Evolutionary conservation across 1,140 invertebrate genomes (phyloP), one percentile per base, ranked within the genome.

Genomic region (Bombus sylvicola): DNA sequence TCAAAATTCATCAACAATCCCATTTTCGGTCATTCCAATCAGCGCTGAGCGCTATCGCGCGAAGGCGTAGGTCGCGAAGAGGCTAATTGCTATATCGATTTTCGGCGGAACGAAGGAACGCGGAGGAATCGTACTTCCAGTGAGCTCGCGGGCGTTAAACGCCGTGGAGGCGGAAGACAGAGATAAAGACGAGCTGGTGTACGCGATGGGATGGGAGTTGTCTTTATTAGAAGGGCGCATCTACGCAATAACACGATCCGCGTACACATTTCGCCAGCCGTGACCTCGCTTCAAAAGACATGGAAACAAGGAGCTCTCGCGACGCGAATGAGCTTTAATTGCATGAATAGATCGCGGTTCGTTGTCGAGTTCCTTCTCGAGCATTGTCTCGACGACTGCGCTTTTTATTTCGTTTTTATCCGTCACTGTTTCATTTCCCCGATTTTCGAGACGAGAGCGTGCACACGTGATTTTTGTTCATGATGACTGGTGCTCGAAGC

Each of bases 31-130:
- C 6, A 62, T 75, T 75, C 25, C 37, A 62, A 77, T 77, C 75
- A 72, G 13, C 39, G 6, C 1, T 28, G 2, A 25, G 13, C 39
- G 6, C 3, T 28, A 13, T 31, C 28, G 15, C 25, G 13, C 28
- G 43, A 64, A 62, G 57, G 41, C 15, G 22, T n/a, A 15, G 25
- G 53, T 62, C 37, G 80, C 53, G 71, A 82, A 41, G 39, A 71
- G 31, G 57, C 39, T 78, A 83, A 78, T 78, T 78, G 75, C 75
- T 25, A 59, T 79, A 84, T 84, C 75, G 75, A 84, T 84, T 84
- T 71, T 71, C 39, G 64, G 47, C 41, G 31, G 12, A 22, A 3
- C 31, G 18, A 22, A 64, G 82, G 22, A 78, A 79, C 15, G 39
- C 37, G 53, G 47, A 69, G 47, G 34, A 76, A 77, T 57, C 62